These are phyloP conservation scores for Drosophila neotestacea DNA, from an alignment of 2,888 invertebrate genomes.

Conservation along the genomic window DNA sequence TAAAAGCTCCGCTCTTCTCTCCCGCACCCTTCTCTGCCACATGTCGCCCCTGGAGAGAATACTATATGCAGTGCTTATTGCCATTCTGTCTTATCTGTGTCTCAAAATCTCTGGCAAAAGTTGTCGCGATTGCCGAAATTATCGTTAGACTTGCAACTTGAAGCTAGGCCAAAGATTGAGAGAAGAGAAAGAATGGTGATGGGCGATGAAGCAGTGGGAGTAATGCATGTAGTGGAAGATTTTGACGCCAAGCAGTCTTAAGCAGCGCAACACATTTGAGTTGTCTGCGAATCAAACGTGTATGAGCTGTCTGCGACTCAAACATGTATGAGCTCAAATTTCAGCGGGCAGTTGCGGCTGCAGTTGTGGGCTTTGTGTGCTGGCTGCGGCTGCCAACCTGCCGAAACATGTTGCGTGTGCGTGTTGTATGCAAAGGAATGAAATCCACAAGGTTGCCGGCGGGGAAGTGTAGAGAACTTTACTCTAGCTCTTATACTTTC, in stretches of 20 bases:
- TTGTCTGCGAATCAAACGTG: conserved; percentile 6
- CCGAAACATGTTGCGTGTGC: conserved; percentile 33
- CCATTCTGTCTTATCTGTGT: conserved; percentile 57
- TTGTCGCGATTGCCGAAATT: conserved; percentile 55
- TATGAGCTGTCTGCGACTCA: background rate
- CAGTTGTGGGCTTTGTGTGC: conserved; percentile 35
- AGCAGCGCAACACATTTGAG: background rate
- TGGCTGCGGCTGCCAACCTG: background rate
- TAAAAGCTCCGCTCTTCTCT: background rate
- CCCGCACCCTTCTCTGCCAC: background rate
- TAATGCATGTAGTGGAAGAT: conserved; percentile 5
- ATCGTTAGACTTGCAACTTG: conserved; percentile 45
- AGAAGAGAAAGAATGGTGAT: background rate
- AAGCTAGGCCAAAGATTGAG: conserved; percentile 12
- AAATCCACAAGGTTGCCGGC: conserved; percentile 50
- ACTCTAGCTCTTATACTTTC: conserved; percentile 48
- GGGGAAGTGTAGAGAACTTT: conserved; percentile 19
- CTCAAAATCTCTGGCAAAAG: conserved; percentile 60
- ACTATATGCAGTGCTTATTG: conserved; percentile 26
- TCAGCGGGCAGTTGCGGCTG: background rate
- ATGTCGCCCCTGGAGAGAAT: conserved; percentile 12
- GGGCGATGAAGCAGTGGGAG: background rate
- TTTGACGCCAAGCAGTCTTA: conserved; percentile 2
- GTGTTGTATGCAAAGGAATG: conserved; percentile 2
- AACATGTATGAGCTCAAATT: background rate